Base-by-base conservation (phyloP, 2,797 vertebrate species). In the Philypnodon macrostomus region DNA sequence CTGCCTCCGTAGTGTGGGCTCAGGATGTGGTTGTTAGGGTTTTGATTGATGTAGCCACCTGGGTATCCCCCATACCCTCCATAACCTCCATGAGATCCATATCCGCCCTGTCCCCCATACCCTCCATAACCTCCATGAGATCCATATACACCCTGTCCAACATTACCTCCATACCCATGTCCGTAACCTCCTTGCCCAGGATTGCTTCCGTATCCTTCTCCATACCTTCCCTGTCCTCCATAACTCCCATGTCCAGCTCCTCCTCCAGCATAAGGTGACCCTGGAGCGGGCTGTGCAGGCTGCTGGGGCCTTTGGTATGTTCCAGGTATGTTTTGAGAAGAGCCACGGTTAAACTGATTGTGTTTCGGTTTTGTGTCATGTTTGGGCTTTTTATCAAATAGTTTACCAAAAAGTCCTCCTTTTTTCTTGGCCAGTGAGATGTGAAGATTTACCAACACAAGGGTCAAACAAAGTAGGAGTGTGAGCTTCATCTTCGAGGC, bases 11-110 rank as follows among this genome's bases (percentile, higher is more conserved):
- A 89, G 2, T 47, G 76, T 45, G 89, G 89, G 53, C 87, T 89
- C 41, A 85, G 55, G 52, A 89, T 69, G 58, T 37, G 68, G 58
- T 89, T 91, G 27, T 83, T 83, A 21, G 89, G 88, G 58, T 90
- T 89, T 1, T 75, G 47, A 67, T 91, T 89, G 8, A 87, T 67
- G 50, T 85, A 79, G 5, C 81, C 77, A 7, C 79, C 79, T 18
- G 66, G 58, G 23, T 73, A 72, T 18, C 48, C 4, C 61, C 63
- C 50, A 34, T 35, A 41, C n/a, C n/a, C n/a, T n/a, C n/a, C n/a
- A 30, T 62, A 18, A 36, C 38, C 24, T 44, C 55, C 50, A 6
- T n/a, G 14, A 9, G 7, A 12, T 2, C 17, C 21, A 9, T 42
- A 27, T 1, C 49, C 19, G 0, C 75, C 79, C 18, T 66, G 42